phyloP scores from a whole-genome alignment of 2,113 vertebrate species.

The Aptenodytes patagonicus region DNA sequence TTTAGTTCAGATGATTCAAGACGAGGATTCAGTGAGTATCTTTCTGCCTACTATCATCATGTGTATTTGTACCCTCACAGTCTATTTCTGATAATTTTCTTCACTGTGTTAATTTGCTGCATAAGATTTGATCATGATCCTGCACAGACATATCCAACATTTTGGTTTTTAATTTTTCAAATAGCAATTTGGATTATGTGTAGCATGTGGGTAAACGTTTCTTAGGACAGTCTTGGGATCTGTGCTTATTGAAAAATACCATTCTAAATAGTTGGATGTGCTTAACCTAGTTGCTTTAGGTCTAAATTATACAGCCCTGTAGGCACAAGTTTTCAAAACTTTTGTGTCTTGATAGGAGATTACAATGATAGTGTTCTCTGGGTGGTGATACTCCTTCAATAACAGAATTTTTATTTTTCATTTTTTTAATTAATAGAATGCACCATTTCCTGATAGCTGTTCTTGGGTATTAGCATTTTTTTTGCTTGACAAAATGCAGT shows the following conservation, averaged over 20 bases:
- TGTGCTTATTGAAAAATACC: background rate
- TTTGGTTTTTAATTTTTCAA: background rate
- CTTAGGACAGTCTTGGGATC: background rate
- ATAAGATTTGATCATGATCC: background rate
- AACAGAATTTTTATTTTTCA: background rate
- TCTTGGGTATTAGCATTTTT: background rate
- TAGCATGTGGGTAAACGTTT: background rate
- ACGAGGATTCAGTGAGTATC: constrained; percentile 95
- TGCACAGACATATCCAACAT: background rate
- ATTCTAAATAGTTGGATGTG: background rate
- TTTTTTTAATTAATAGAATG: background rate
- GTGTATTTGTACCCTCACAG: background rate
- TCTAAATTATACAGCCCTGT: background rate
- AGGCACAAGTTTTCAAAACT: background rate
- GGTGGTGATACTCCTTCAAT: background rate
- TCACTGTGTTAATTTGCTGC: background rate
- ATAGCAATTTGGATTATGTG: background rate
- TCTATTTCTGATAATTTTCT: background rate
- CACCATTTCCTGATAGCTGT: background rate
- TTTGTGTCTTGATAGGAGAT: background rate
- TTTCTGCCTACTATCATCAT: background rate
- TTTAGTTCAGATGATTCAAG: constrained; percentile 98
- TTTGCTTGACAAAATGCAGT: background rate
- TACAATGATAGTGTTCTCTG: background rate
- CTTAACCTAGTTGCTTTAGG: background rate